A percentile compares a stretch with the other conserved stretches of the same genome.
These are phyloP conservation scores for Rana temporaria DNA, from an alignment of 2,113 vertebrate genomes.

Conservation along the genomic window DNA sequence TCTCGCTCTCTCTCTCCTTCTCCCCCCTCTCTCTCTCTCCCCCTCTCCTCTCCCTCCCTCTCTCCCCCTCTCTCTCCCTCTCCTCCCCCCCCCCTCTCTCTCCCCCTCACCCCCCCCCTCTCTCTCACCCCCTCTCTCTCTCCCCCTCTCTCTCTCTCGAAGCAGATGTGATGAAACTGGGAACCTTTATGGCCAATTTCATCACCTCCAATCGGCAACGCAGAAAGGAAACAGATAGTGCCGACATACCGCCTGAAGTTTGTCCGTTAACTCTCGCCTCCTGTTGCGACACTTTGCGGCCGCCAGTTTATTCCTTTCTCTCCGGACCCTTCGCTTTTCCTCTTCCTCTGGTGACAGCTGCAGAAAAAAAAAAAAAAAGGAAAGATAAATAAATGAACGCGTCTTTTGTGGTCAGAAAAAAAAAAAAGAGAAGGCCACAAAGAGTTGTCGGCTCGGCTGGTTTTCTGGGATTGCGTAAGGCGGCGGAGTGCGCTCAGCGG, in stretches of 20 bases:
- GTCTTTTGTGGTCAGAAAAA: constrained; percentile 58
- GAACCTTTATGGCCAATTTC: not conserved
- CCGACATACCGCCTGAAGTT: constrained; percentile 93
- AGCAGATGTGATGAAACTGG: constrained; percentile 2
- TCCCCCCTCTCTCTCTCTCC: no score
- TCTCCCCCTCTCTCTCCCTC: no score
- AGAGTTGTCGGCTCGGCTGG: constrained; percentile 56
- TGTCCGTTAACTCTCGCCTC: constrained; percentile 93
- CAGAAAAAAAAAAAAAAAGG: constrained; percentile 56
- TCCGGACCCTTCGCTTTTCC: constrained; percentile 93
- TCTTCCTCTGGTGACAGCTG: constrained; percentile 98
- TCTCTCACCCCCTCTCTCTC: no score
- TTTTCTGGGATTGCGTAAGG: constrained; percentile 25
- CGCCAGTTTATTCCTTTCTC: constrained; percentile 97
- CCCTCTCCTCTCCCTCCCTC: no score
- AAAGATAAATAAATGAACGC: constrained; percentile 61
- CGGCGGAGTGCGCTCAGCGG: not conserved
- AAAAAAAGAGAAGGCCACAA: constrained; percentile 15
- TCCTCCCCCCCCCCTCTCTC: no score
- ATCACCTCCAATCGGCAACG: not conserved
- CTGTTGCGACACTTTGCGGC: constrained; percentile 98
- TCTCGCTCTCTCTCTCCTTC: no score
- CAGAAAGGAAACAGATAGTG: constrained; percentile 1
- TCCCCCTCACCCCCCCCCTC: no score
- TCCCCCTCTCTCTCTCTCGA: no score